Conservation (phyloP, 2,888 invertebrate species). For the Brenthis hecate region DNA sequence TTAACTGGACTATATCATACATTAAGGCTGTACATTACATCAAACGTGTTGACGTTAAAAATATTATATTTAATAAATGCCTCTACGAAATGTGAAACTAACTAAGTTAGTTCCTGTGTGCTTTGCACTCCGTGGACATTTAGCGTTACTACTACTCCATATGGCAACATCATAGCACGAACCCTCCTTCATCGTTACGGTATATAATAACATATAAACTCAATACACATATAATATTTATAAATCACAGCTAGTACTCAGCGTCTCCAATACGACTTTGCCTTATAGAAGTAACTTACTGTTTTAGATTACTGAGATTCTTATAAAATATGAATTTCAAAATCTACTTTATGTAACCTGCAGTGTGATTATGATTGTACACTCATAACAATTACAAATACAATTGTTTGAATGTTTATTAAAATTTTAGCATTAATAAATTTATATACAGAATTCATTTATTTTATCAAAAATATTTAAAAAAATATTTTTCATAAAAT, state of each 20-base stretch:
- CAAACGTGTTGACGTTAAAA: neutral
- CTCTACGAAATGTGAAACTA: slow-evolving; percentile 18
- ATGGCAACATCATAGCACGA: slow-evolving; percentile 7
- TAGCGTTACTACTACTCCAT: slow-evolving; percentile 12
- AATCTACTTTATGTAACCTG: slow-evolving; percentile 1
- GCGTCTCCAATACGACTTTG: neutral
- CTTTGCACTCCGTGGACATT: slow-evolving; percentile 25
- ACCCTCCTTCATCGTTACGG: slow-evolving; percentile 7
- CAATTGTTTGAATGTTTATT: neutral
- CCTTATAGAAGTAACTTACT: neutral
- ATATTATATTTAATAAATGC: slow-evolving; percentile 7
- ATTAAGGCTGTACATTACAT: slow-evolving; percentile 1
- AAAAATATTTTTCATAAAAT: too few relatives aligned
- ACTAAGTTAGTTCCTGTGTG: slow-evolving; percentile 32
- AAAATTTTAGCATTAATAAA: too few relatives aligned
- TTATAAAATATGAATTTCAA: slow-evolving; percentile 13
- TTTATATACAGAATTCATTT: too few relatives aligned
- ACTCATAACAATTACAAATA: slow-evolving; percentile 1
- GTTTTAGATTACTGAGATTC: slow-evolving; percentile 11
- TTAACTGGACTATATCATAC: neutral
- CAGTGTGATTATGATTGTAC: slow-evolving; percentile 12
- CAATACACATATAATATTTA: slow-evolving; percentile 3
- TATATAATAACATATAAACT: neutral
- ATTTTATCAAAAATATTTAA: too few relatives aligned
- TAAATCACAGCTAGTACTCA: slow-evolving; percentile 11